phyloP scores from a whole-genome alignment of 1,140 invertebrate species.

The Teleogryllus occipitalis region DNA sequence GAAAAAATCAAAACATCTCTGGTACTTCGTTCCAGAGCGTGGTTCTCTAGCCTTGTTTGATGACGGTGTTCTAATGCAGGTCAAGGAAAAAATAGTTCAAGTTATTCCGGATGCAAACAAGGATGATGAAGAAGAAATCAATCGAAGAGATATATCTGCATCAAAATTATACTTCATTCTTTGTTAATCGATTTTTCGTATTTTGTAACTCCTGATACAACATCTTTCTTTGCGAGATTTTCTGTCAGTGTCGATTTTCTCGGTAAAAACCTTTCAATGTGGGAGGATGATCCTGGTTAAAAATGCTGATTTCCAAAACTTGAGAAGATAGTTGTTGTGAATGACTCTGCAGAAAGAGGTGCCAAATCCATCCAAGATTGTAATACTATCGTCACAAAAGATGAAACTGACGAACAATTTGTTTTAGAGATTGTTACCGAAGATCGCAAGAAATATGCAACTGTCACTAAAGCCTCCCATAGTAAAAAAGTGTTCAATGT shows the following conservation, averaged over 20 bases:
- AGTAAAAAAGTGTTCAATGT: conserved; percentile 7
- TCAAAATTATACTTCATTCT: neutral
- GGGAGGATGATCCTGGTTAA: neutral
- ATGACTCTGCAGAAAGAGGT: conserved; percentile 30
- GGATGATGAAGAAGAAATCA: neutral
- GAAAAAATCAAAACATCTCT: conserved; percentile 9
- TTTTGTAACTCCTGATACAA: conserved; percentile 15
- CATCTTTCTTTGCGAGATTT: neutral
- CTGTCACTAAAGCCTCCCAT: neutral
- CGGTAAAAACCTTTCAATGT: neutral
- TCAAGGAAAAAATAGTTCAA: neutral
- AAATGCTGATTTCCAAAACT: conserved; percentile 7
- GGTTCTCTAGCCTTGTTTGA: neutral
- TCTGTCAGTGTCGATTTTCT: neutral
- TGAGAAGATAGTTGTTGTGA: conserved; percentile 25
- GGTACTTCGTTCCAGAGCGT: conserved; percentile 12
- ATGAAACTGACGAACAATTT: neutral
- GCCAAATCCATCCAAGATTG: neutral
- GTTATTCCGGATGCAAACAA: conserved; percentile 8
- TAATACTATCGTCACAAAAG: neutral
- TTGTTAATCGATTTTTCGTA: neutral
- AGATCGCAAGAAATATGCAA: neutral
- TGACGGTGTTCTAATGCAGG: neutral
- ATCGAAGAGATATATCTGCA: conserved; percentile 7
- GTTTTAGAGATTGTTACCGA: neutral